A percentile compares a stretch with the other conserved stretches of the same genome.
phyloP scores from a whole-genome alignment of 2,113 vertebrate species.

The Hippocampus guttulatus region DNA sequence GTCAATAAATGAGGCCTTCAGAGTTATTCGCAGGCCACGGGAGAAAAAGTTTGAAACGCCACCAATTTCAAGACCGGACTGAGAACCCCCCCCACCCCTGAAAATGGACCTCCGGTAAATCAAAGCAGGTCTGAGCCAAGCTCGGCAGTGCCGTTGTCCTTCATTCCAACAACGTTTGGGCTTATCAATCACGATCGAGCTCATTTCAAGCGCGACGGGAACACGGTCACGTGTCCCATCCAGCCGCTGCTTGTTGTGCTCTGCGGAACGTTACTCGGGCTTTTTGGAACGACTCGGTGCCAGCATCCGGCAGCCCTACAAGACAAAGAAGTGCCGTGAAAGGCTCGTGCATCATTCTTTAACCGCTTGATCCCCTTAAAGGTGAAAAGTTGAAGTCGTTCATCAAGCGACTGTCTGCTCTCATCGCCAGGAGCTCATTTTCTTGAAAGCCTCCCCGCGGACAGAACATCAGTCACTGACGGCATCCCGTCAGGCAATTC shows the following conservation, averaged over 20 bases:
- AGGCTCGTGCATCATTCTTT: neutral
- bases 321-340: neutral
- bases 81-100: neutral
- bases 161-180: conserved; percentile 54
- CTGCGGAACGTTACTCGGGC: conserved; percentile 16
- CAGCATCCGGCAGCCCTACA: neutral
- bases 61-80: neutral
- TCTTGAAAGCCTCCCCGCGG: conserved; percentile 49
- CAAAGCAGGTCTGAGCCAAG: conserved; percentile 11
- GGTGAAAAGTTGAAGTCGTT: conserved; percentile 41
- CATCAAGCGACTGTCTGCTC: conserved; percentile 37
- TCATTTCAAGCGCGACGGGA: conserved; percentile 38
- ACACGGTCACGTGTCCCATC: conserved; percentile 42
- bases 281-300: conserved; percentile 15
- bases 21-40: neutral
- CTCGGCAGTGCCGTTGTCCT: conserved; percentile 40
- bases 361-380: conserved; percentile 30
- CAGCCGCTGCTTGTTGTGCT: conserved; percentile 28
- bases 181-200: conserved; percentile 63
- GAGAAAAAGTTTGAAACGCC: too few species aligned
- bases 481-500: conserved; percentile 7
- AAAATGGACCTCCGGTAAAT: too few species aligned
- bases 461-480: conserved; percentile 41
- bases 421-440: conserved; percentile 48
- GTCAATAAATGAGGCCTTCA: neutral